Evolutionary conservation across 2,888 invertebrate species (phyloP), one percentile per base, ranked within the genome.

Genomic region (Erannis defoliaria): DNA sequence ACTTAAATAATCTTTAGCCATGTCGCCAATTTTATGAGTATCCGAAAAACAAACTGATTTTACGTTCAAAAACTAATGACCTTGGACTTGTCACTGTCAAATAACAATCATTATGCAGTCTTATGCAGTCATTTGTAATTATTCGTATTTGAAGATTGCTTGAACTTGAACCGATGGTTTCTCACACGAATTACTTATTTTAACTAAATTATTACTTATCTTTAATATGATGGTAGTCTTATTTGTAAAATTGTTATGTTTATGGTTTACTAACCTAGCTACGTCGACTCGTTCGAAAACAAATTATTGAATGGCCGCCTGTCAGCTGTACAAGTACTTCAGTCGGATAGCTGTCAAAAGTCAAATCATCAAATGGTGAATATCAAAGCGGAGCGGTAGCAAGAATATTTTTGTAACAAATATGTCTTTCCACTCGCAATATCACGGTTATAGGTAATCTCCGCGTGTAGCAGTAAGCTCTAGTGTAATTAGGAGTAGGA

Each of bases 351-450:
- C 78, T 84, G 84, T 84, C 18, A 84, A 84, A 80, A 80, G 78
- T 72, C 29, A 31, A 46, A 46, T 31, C 16, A 26, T 84, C 84
- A 82, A 80, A 81, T 78, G 73, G 78, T 84, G 82, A 82, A 84
- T 85, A 83, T 76, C 76, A 78, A 80, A 89, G 84, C 84, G 84
- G 84, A 90, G 89, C 89, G 88, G 87, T 88, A 87, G 87, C 79
- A 81, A 84, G 70, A 85, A 81, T 84, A 83, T 80, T 88, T 89
- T 80, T 68, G 12, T 78, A 81, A 77, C 79, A 90, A 90, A 89
- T 90, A 90, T 91, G 90, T 87, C 82, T 88, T 86, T 88, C 84
- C 79, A 86, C 81, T 85, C 81, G 74, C 82, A 82, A 79, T 84
- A 84, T 82, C 82, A 85, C 76, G 85, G 82, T 74, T 81, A 85